Evolutionary conservation across 2,797 vertebrate genomes (phyloP).

Genomic region (Micropoecilia bifurca): DNA sequence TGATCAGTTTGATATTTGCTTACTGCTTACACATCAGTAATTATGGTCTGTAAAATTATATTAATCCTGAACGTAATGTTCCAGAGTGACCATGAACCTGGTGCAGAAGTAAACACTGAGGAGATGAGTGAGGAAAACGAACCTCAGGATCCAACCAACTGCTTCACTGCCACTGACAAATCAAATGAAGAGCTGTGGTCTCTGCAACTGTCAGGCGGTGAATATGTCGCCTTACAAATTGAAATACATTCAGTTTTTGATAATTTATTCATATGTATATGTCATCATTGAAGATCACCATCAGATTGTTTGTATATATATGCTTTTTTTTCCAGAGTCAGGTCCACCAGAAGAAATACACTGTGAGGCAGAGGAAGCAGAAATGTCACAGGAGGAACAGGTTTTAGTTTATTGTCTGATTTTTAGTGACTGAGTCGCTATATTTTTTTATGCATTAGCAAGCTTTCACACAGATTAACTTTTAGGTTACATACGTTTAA

Average conservation of each 20-base stretch:
- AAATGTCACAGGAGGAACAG: slow-evolving; percentile 37
- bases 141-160: slow-evolving; percentile 20
- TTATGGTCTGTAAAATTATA: not conserved
- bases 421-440: not conserved
- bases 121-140: slow-evolving; percentile 38
- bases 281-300: not conserved
- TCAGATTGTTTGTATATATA: not conserved
- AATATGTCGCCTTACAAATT: not conserved
- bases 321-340: slow-evolving; percentile 47
- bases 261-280: not conserved
- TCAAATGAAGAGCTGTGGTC: slow-evolving; percentile 23
- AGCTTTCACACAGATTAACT: not conserved
- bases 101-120: slow-evolving; percentile 37
- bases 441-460: not conserved
- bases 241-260: not conserved
- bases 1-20: not conserved
- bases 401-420: slow-evolving; percentile 25
- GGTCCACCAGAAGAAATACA: slow-evolving; percentile 32
- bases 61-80: slow-evolving; percentile 17
- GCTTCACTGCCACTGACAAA: slow-evolving; percentile 29
- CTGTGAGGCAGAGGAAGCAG: slow-evolving; percentile 33
- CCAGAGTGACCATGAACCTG: slow-evolving; percentile 30
- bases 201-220: slow-evolving; percentile 46
- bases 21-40: not conserved
- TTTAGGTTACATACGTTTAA: not conserved